Conservation (phyloP, 1,140 invertebrate genomes). For the Panagrolaimus sp. region DNA sequence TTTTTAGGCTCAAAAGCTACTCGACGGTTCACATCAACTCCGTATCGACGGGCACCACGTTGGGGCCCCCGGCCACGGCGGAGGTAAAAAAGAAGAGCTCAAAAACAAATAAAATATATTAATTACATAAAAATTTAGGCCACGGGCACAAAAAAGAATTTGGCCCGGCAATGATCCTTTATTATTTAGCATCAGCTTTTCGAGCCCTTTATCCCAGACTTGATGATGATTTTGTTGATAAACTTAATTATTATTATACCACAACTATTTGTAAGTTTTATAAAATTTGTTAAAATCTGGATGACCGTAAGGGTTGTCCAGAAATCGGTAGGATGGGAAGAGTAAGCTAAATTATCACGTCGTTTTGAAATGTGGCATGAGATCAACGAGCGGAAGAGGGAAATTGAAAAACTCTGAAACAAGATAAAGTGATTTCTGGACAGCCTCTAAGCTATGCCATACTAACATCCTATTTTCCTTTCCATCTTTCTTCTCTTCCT, state of each 20-base stretch:
- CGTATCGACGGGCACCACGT: constrained; percentile 57
- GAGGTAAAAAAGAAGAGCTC: constrained; percentile 28
- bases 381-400: too few relatives aligned
- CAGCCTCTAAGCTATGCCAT: too few relatives aligned
- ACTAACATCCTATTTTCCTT: too few relatives aligned
- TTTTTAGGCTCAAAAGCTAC: constrained; percentile 55
- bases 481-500: too few relatives aligned
- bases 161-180: constrained; percentile 58
- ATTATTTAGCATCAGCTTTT: constrained; percentile 57
- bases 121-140: constrained; percentile 33
- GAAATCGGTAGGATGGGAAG: too few relatives aligned
- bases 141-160: constrained; percentile 59
- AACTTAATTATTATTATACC: constrained; percentile 58
- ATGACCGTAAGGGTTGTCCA: too few relatives aligned
- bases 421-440: too few relatives aligned
- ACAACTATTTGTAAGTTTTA: constrained; percentile 55
- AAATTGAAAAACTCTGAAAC: too few relatives aligned
- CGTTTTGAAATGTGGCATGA: too few relatives aligned
- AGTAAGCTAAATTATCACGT: too few relatives aligned
- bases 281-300: too few relatives aligned
- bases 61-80: constrained; percentile 51
- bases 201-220: constrained; percentile 57
- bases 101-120: constrained; percentile 15
- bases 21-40: constrained; percentile 57
- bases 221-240: constrained; percentile 58